Conservation (phyloP, 2,113 vertebrate species). For the Atherinomorus stipes region DNA sequence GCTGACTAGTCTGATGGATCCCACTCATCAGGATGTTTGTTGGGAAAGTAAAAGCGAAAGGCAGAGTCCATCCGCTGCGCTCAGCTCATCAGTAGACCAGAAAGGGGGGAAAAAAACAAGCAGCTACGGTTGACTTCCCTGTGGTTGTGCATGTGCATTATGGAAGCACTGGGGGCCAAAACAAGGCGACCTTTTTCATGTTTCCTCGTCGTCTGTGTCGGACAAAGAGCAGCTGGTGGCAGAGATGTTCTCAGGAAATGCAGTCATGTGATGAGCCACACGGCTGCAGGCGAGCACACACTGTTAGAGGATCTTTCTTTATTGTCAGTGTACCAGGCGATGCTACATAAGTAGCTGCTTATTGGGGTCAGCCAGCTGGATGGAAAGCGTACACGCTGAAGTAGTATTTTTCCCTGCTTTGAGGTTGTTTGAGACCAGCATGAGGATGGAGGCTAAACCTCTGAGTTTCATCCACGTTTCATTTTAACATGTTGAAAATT, state of each 20-base stretch:
- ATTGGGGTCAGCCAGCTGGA: constrained; percentile 57
- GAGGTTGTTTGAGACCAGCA: neutral
- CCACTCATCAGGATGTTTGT: constrained; percentile 14
- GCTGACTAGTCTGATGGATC: neutral
- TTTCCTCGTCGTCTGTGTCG: neutral
- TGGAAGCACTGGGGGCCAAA: constrained; percentile 20
- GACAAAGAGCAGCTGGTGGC: constrained; percentile 57
- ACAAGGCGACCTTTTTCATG: constrained; percentile 30
- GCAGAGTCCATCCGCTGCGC: constrained; percentile 10
- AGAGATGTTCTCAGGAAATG: constrained; percentile 36
- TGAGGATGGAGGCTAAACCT: constrained; percentile 17
- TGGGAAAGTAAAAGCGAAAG: constrained; percentile 20
- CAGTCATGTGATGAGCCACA: constrained; percentile 50
- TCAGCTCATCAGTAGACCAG: constrained; percentile 12
- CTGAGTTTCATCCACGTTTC: constrained; percentile 4
- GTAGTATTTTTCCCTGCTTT: neutral
- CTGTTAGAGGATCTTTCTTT: constrained; percentile 23
- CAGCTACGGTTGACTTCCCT: constrained; percentile 35
- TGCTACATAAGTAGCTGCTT: constrained; percentile 55
- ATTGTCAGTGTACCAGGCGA: constrained; percentile 11
- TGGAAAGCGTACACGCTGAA: constrained; percentile 4
- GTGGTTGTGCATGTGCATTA: constrained; percentile 40
- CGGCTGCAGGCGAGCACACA: constrained; percentile 23
- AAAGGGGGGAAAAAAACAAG: neutral
- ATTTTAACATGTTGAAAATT: neutral